phyloP scores from a whole-genome alignment of 2,113 vertebrate species.

The Eonycteris spelaea region DNA sequence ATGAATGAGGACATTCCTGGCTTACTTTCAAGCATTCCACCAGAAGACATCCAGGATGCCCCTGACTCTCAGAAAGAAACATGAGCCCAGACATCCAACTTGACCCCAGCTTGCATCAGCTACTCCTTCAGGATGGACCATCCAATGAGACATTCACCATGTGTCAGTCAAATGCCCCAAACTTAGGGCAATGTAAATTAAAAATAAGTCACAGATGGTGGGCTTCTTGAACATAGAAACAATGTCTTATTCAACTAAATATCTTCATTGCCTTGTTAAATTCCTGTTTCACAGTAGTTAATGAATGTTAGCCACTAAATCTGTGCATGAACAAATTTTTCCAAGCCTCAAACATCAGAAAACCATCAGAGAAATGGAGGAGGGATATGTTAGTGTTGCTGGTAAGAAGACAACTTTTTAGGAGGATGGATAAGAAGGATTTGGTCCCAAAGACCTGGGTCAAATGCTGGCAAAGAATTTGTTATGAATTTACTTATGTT shows the following conservation, averaged over 20 bases:
- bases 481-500: not conserved
- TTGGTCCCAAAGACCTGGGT: not conserved
- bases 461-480: not conserved
- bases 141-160: not conserved
- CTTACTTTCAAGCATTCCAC: not conserved
- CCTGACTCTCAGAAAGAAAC: not conserved
- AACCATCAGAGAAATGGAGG: conserved; percentile 5
- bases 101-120: not conserved
- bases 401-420: not conserved
- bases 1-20: not conserved
- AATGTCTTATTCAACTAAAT: not conserved
- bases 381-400: not conserved
- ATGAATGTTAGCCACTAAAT: not conserved
- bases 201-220: not conserved
- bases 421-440: not conserved
- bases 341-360: not conserved
- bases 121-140: not conserved
- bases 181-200: not conserved
- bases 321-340: not conserved
- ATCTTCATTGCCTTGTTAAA: not conserved
- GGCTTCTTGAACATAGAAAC: not conserved
- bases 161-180: not conserved
- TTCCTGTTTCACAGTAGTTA: not conserved
- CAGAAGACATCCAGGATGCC: not conserved
- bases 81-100: not conserved